A percentile compares a stretch with the other conserved stretches of the same genome.
phyloP scores from a whole-genome alignment of 2,888 invertebrate genomes.

The Boloria euphrosyne region DNA sequence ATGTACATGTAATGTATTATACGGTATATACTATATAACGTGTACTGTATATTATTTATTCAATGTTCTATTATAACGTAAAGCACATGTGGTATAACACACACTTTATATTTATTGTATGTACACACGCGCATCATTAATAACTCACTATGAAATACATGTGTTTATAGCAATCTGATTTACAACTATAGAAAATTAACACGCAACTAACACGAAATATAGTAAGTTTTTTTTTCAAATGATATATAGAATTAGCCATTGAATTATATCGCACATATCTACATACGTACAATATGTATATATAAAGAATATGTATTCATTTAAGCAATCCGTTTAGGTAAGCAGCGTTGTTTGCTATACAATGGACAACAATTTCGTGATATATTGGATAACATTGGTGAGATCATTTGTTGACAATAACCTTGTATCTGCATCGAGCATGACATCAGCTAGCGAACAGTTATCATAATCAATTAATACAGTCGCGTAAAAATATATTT shows the following conservation, averaged over 20 bases:
- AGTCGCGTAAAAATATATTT: constrained; percentile 24
- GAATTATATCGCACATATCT: background rate
- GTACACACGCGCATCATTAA: no score
- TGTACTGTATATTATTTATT: background rate
- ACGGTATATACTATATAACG: constrained; percentile 24
- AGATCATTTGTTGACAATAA: constrained; percentile 75
- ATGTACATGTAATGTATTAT: constrained; percentile 37
- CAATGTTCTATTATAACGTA: background rate
- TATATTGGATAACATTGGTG: constrained; percentile 67
- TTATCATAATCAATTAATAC: constrained; percentile 55
- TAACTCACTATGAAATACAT: no score
- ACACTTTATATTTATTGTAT: no score
- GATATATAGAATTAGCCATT: no score
- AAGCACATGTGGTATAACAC: no score
- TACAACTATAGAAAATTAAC: no score
- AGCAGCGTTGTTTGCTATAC: constrained; percentile 26
- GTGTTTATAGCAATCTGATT: no score
- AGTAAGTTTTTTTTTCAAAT: no score
- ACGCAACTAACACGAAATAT: no score
- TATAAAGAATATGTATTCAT: background rate
- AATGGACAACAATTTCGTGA: constrained; percentile 59
- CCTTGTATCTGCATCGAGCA: constrained; percentile 67
- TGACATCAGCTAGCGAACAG: constrained; percentile 68
- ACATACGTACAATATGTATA: background rate
- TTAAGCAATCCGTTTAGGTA: constrained; percentile 14